Evolutionary conservation across 2,113 vertebrate species (phyloP), one percentile per base, ranked within the genome.

Genomic region (Arvicanthis niloticus): DNA sequence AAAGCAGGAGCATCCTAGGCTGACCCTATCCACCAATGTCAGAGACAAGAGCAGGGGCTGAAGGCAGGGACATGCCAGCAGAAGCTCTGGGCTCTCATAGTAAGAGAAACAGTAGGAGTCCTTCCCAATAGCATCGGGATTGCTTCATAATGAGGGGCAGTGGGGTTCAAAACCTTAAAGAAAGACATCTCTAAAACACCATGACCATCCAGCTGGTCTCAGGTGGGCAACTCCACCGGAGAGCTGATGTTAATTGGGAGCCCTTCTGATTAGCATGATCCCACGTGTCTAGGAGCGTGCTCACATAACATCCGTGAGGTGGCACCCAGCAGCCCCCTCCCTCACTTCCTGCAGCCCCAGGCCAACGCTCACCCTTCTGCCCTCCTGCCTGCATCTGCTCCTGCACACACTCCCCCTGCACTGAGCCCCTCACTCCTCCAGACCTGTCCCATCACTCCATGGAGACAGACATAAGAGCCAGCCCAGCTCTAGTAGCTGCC

Each of bases 271-370:
- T 7, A 56, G 65, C 78, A 11, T 37, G 24, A 9, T 42, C n/a
- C 53, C 45, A 29, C 56, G 16, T 0, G 0, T 34, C n/a, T 5
- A 9, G 60, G 72, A 58, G 26, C 15, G 34, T 0, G 0, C 5
- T 10, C 78, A 40, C 37, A 3, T 37, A 29, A 53, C 3, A 15
- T 22, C 45, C 9, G 65, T 6, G 56, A 4, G 26, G 22, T 0
- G 5, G 1, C 0, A 8, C 48, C 37, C n/a, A 45, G 45, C 60
- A 40, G 73, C 40, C 19, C 40, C 16, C 51, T 51, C 51, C 11
- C 51, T 40, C 19, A 16, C 40, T 40, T 62, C 75, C 65, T 19
- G 6, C 0, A 13, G 86, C 78, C 51, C 45, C 34, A 48, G 82
- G 73, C 73, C 81, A 58, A 8, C 17, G 58, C 81, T 84, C n/a